Evolutionary conservation across 2,797 vertebrate genomes (phyloP).

Genomic region (Antrozous pallidus): DNA sequence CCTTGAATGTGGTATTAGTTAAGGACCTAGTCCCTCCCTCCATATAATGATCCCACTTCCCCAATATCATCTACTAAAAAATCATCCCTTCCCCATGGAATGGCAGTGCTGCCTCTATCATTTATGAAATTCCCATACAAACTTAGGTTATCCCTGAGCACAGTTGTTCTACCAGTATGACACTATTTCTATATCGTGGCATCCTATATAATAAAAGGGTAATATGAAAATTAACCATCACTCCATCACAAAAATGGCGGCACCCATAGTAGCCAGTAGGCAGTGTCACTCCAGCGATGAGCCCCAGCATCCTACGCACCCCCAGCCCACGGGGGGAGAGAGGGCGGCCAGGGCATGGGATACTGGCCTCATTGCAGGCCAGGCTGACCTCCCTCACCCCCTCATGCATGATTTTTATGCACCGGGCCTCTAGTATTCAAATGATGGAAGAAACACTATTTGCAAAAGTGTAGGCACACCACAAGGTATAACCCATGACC

Average conservation of each 20-base stretch:
- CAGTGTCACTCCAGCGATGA: too few species aligned
- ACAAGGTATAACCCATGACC: neutral
- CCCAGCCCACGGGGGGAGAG: too few species aligned
- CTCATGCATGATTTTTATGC: too few species aligned
- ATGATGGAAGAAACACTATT: neutral
- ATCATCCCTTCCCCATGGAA: neutral
- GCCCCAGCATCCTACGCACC: too few species aligned
- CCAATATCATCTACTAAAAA: neutral
- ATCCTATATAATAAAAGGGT: neutral
- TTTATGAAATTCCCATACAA: neutral
- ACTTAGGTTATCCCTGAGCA: neutral
- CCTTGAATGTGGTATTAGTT: neutral
- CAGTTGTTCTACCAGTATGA: neutral
- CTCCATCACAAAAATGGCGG: too few species aligned
- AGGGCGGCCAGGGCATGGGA: too few species aligned
- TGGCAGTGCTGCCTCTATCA: neutral
- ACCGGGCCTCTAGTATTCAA: neutral
- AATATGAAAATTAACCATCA: too few species aligned
- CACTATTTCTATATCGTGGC: neutral
- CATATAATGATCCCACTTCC: neutral
- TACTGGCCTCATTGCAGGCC: too few species aligned
- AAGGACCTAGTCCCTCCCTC: neutral
- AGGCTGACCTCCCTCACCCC: too few species aligned
- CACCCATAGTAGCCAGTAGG: too few species aligned
- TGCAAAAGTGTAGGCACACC: neutral